A percentile compares a stretch with the other conserved stretches of the same genome.
Conservation (phyloP, 2,113 vertebrate genomes). For the Asarcornis scutulata region DNA sequence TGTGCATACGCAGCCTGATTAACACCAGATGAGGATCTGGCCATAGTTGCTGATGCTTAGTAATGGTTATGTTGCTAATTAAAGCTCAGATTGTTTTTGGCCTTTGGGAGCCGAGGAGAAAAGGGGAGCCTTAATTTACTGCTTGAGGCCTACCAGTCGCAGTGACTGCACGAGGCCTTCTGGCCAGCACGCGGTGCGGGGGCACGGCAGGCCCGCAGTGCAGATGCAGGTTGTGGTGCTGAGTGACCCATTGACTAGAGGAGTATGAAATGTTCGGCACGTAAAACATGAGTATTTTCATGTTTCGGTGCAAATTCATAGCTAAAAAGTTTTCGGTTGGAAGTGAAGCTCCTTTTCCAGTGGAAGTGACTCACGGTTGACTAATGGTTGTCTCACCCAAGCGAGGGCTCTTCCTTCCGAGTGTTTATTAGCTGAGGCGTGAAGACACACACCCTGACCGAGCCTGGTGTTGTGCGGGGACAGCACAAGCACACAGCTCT, state of each 20-base stretch:
- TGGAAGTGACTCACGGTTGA: conserved; percentile 36
- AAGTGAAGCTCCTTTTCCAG: conserved; percentile 43
- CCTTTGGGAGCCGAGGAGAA: neutral
- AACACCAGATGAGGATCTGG: conserved; percentile 66
- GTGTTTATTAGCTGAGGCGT: neutral
- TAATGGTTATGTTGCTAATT: conserved; percentile 52
- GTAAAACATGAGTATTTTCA: neutral
- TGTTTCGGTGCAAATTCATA: neutral
- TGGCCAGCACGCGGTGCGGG: accelerated
- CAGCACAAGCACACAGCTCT: neutral
- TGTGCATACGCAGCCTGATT: conserved; percentile 23
- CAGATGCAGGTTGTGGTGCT: neutral
- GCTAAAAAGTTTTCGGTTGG: neutral
- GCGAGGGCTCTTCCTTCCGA: neutral
- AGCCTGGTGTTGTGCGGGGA: neutral
- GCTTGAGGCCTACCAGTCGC: neutral
- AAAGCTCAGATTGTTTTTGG: conserved; percentile 10
- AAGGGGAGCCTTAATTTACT: neutral
- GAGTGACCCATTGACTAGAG: neutral
- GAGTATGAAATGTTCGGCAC: neutral
- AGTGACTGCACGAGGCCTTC: neutral
- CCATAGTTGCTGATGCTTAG: conserved; percentile 20
- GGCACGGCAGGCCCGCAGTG: neutral
- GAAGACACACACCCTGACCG: neutral
- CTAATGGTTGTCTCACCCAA: conserved; percentile 23